Evolutionary conservation across 2,797 vertebrate species (phyloP), one percentile per base, ranked within the genome.

Genomic region (Silurus lanzhouensis): DNA sequence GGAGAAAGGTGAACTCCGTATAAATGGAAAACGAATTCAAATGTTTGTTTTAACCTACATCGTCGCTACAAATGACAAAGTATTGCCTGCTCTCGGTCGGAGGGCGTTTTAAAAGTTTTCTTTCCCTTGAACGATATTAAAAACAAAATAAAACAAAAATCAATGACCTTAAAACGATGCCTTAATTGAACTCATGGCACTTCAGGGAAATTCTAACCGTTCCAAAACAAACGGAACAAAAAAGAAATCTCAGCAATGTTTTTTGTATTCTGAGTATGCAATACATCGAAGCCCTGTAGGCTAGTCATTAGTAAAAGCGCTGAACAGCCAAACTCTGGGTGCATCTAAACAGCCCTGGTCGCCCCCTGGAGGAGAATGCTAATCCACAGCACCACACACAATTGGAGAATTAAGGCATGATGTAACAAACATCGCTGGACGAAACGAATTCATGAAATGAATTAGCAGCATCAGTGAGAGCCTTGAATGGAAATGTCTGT

Each of bases 381-480:
- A 63, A 81, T 81, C 63, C 19, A 81, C 61, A 52, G 17, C 61
- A 66, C 60, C 27, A 60, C 48, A 2, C 6, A 14, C 20, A 81
- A 81, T 31, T 25, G 46, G 4, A 2, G 44, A 61, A 66, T 81
- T 66, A 81, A 81, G 20, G 48, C 13, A 64, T 14, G 60, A 63
- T 60, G 63, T 79, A 79, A 10, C 48, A 79, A 79, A 79, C 22
- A 19, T 52, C 7, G 61, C 61, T 3, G 9, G 46, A 5, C 38
- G 78, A 81, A 81, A 81, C 44, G 20, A 66, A 66, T 52, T 81
- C 66, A 66, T 52, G 14, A 66, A 81, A 81, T 84, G 17, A 85
- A 80, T 20, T 31, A 15, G 15, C 31, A 9, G 38, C 52, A 79
- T 84, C 46, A 71, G 74, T 3, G 22, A 27, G 64, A 79, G 27